phyloP scores from a whole-genome alignment of 2,113 vertebrate genomes.

The Etheostoma cragini region DNA sequence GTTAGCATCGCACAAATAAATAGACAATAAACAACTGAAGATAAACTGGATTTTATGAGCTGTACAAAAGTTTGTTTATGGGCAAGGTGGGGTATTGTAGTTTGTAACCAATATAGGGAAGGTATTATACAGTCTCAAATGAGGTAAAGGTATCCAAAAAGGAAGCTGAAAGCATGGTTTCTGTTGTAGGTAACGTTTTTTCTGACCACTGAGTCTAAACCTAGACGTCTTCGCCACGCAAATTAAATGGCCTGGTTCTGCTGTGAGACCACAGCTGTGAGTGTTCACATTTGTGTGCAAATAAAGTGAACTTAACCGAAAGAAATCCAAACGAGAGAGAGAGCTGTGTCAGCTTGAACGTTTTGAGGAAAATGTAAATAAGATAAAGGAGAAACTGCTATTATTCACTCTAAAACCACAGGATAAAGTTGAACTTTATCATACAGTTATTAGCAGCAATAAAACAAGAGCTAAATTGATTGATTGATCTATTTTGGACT shows the following conservation, averaged over 20 bases:
- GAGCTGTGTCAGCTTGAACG: too few species aligned
- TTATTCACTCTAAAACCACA: neutral
- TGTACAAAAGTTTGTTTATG: too few species aligned
- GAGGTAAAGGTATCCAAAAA: neutral
- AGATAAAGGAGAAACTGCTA: neutral
- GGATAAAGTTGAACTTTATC: neutral
- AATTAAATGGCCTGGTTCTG: conserved; percentile 20
- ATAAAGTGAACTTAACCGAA: neutral
- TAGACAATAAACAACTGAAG: neutral
- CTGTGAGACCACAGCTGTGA: conserved; percentile 19
- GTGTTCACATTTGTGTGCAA: conserved; percentile 26
- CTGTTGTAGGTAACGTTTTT: conserved; percentile 4
- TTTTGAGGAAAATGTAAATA: too few species aligned
- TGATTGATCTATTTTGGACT: neutral
- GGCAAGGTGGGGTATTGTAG: neutral
- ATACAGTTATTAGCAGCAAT: neutral
- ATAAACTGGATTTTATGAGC: neutral
- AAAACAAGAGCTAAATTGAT: neutral
- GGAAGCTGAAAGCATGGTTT: neutral
- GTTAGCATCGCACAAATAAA: neutral
- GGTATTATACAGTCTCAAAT: neutral
- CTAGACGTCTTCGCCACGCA: neutral
- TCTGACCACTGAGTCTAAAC: conserved; percentile 35
- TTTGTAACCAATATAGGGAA: neutral
- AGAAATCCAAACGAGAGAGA: neutral